Evolutionary conservation across 2,797 vertebrate species (phyloP).

Genomic region (Falco rusticolus): DNA sequence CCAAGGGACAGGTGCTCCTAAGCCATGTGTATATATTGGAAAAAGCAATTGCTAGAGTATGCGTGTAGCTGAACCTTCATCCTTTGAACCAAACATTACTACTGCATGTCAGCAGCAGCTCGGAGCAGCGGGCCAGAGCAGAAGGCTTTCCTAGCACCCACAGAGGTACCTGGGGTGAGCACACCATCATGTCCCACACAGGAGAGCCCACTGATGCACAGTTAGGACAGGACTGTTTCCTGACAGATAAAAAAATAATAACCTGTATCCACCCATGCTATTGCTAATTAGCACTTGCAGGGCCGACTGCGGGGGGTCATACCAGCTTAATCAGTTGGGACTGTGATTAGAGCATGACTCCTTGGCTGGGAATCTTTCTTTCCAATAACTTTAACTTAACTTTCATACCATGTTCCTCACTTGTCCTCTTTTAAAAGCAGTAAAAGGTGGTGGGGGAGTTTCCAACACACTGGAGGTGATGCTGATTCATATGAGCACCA

Average conservation of each 20-base stretch:
- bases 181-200: accelerated
- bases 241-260: not conserved
- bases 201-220: not conserved
- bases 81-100: not conserved
- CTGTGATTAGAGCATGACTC: not conserved
- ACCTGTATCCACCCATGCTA: not conserved
- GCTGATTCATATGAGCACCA: not conserved
- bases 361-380: not conserved
- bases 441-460: not conserved
- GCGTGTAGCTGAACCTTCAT: not conserved
- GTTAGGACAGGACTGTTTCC: not conserved
- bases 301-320: not conserved
- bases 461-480: not conserved
- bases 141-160: not conserved
- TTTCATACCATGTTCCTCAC: not conserved
- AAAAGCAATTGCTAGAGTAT: not conserved
- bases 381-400: not conserved
- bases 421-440: not conserved
- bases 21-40: accelerated
- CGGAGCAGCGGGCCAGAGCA: not conserved
- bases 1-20: not conserved
- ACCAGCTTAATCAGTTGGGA: not conserved
- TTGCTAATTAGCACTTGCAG: not conserved
- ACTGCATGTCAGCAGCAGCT: accelerated
- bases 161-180: not conserved